phyloP scores from a whole-genome alignment of 2,113 vertebrate genomes.

The Dromaius novaehollandiae region DNA sequence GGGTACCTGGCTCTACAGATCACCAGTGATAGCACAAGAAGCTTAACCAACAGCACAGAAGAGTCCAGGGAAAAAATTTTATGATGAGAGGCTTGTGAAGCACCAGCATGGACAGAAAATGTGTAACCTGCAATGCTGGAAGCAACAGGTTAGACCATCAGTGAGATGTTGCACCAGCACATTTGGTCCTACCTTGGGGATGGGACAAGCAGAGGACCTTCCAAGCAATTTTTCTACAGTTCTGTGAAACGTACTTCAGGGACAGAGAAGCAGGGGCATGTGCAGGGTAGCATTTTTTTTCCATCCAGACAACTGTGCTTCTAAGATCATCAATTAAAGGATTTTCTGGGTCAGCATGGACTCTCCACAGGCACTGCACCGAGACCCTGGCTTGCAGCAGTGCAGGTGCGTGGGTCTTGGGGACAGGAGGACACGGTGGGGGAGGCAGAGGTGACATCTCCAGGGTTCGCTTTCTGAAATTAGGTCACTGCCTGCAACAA shows the following conservation, averaged over 20 bases:
- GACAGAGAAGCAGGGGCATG: not conserved
- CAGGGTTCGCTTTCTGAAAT: not conserved
- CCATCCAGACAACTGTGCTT: not conserved
- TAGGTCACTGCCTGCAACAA: conserved; percentile 48
- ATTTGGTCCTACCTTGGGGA: not conserved
- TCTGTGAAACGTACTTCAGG: not conserved
- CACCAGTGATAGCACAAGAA: not conserved
- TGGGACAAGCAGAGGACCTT: not conserved
- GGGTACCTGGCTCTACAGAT: not conserved
- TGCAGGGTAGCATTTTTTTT: not conserved
- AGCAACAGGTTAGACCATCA: not conserved
- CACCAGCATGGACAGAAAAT: not conserved
- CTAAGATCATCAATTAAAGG: not conserved
- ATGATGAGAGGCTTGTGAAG: not conserved
- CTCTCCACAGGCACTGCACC: not conserved
- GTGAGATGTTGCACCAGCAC: not conserved
- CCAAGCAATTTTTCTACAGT: not conserved
- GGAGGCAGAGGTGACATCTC: not conserved
- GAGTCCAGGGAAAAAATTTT: not conserved
- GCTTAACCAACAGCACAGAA: not conserved
- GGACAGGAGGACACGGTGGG: not conserved
- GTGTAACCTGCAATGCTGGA: not conserved
- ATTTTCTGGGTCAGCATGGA: conserved; percentile 29
- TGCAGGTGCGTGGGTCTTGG: not conserved
- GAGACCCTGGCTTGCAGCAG: not conserved